A percentile compares a stretch with the other conserved stretches of the same genome.
phyloP scores from a whole-genome alignment of 2,888 invertebrate species.

The Hyposoter dolosus region DNA sequence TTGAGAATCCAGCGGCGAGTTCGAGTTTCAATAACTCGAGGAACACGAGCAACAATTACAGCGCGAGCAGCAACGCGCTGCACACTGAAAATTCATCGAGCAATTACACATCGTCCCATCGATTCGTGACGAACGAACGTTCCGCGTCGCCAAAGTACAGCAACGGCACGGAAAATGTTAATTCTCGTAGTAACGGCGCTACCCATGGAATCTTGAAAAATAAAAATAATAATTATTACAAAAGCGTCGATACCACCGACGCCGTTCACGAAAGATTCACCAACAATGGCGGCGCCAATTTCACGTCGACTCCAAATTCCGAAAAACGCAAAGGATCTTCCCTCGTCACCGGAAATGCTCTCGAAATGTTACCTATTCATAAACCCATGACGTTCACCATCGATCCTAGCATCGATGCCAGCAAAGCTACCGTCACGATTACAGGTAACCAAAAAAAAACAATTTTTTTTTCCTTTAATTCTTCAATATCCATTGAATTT shows the following conservation, averaged over 20 bases:
- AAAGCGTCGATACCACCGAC: constrained; percentile 77
- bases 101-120: constrained; percentile 73
- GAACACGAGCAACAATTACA: constrained; percentile 80
- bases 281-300: constrained; percentile 71
- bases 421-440: constrained; percentile 85
- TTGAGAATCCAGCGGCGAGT: constrained; percentile 87
- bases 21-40: constrained; percentile 80
- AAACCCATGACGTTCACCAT: constrained; percentile 87
- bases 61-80: constrained; percentile 76
- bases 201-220: constrained; percentile 83
- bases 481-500: not conserved
- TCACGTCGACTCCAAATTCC: constrained; percentile 59
- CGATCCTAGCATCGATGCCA: constrained; percentile 83
- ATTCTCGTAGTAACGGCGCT: constrained; percentile 69
- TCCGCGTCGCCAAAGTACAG: constrained; percentile 74
- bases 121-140: constrained; percentile 75
- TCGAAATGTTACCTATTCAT: constrained; percentile 87
- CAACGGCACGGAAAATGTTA: constrained; percentile 72
- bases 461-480: not conserved
- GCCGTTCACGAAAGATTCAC: constrained; percentile 77
- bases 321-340: constrained; percentile 72
- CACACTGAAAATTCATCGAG: constrained; percentile 79
- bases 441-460: constrained; percentile 82
- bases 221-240: constrained; percentile 80
- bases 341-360: constrained; percentile 87